A percentile compares a stretch with the other conserved stretches of the same genome.
Evolutionary conservation across 2,113 vertebrate species (phyloP).

Genomic region (Elephantulus edwardii): DNA sequence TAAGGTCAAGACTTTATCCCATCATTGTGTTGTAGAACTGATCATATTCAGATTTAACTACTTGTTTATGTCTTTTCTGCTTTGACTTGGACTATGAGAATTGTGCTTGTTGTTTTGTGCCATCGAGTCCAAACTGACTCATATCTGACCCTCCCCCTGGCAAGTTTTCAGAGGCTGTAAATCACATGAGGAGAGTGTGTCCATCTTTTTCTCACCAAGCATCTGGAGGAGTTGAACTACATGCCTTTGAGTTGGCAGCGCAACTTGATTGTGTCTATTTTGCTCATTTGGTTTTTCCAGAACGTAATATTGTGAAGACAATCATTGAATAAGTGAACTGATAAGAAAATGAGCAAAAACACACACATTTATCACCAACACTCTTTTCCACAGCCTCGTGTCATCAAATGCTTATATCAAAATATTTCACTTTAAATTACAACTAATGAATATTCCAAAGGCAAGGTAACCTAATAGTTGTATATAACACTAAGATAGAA

Average conservation of each 20-base stretch:
- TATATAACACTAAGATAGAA: slow-evolving; percentile 27
- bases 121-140: no score
- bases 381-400: background rate
- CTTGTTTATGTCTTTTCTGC: background rate
- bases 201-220: no score
- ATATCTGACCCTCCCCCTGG: no score
- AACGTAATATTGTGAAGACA: background rate
- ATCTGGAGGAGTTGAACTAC: no score
- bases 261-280: no score
- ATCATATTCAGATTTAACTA: background rate
- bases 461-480: background rate
- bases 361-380: background rate
- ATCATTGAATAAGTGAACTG: background rate
- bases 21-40: background rate
- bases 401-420: slow-evolving; percentile 33
- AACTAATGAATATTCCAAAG: slow-evolving; percentile 13
- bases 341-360: background rate
- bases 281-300: background rate
- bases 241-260: no score
- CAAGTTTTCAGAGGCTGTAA: no score
- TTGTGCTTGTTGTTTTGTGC: no score
- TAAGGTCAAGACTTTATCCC: background rate
- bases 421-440: slow-evolving; percentile 12
- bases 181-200: no score
- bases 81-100: background rate